Base-by-base conservation (phyloP, 2,797 vertebrate species). In the Brotula barbata region DNA sequence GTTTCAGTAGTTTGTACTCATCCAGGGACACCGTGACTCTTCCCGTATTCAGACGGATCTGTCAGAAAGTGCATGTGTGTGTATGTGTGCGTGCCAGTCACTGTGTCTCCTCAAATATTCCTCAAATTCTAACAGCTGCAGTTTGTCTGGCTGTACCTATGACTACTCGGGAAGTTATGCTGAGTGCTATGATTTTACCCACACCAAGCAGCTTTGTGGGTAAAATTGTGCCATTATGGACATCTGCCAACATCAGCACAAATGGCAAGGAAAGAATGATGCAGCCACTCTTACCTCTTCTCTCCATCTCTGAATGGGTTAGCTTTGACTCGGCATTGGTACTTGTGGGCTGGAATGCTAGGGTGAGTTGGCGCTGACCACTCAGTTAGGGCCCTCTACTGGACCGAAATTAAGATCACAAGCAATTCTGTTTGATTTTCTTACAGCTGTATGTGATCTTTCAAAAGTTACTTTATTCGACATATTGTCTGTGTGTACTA, bases 261-360 rank as follows among this genome's bases (percentile, higher is more conserved):
- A 54, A 57, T 42, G 42, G 22, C 10, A 15, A 52, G 25, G 52
- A 52, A 63, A 43, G 58, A 69, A 34, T 70, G 67, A 80, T 61
- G 59, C 53, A 40, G 43, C 28, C 33, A 13, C 23, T 53, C 36
- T 15, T 46, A 15, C 16, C n/a, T 46, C 52, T 33, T 21, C 21
- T 21, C 40, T 54, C 53, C 22, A 11, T 46, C 16, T 45, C 44
- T 41, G 22, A 66, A 36, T 39, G 48, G 19, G 25, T 44, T 16
- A 58, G 55, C 50, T 46, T 37, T 33, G 47, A 56, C 45, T 60
- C 66, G 25, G 68, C 66, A 7, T 37, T 22, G 25, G 31, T n/a
- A 5, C 33, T 42, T 54, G 51, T 44, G 36, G 31, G 52, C 53
- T 47, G 46, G 61, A 25, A 16, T 23, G 41, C 13, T 65, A 31